Base-by-base conservation (phyloP, 1,140 invertebrate species). In the Nylanderia fulva region DNA sequence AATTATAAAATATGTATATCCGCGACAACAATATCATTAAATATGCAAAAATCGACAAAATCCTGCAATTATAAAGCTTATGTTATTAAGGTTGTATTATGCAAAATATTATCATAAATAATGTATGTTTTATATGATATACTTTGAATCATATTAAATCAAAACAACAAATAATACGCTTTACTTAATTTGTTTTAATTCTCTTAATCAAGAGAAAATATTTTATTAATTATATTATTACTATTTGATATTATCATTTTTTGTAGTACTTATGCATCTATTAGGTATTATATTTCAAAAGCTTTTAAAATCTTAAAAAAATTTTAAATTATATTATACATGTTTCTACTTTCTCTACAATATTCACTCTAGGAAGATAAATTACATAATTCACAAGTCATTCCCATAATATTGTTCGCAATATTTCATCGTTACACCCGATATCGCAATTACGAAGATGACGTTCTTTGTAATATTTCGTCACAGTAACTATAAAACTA, bases 341-440 rank as follows among this genome's bases (percentile, higher is more conserved):
- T 27, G 15, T 56, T 13, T 58, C 15, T 66, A 56, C 18, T 69
- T 56, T 56, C 45, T 2, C 18, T 24, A 13, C 18, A 42, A 71
- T 58, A 36, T 33, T 36, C 21, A 42, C 66, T 68, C 36, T 82
- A 21, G 52, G 24, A 71, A 71, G 77, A 82, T 82, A 71, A 71
- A 82, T 82, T 82, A 82, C 54, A 82, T 82, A 71, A 82, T 82
- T 82, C 77, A 82, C 66, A 71, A 82, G 77, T 82, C 77, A 82
- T 8, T 82, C 48, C 15, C 36, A 39, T 58, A 71, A 82, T 82
- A 82, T 71, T 45, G 77, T 58, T 58, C 36, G 77, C 52, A 36
- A 82, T 82, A 82, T 82, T 82, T 82, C 66, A 82, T 82, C 77
- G 77, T 82, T 71, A 71, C 13, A 42, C n/a, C 77, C 77, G 52